Conservation (phyloP, 2,797 vertebrate species). For the Acestrorhynchus altus region DNA sequence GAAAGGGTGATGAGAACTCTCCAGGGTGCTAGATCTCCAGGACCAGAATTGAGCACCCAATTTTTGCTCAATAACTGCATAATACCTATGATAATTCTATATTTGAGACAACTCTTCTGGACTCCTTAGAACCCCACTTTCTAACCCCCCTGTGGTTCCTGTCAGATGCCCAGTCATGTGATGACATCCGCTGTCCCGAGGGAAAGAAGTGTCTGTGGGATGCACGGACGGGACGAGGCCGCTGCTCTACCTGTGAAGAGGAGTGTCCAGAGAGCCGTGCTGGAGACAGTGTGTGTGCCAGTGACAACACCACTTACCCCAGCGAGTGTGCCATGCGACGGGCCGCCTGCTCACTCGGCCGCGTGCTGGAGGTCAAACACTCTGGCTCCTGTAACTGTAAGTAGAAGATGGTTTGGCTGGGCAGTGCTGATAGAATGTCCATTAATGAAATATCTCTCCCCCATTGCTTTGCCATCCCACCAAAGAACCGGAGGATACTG, state of each 20-base stretch:
- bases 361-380: constrained; percentile 88
- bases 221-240: constrained; percentile 82
- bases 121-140: not conserved
- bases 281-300: constrained; percentile 87
- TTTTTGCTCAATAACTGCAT: no score
- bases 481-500: constrained; percentile 45
- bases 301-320: constrained; percentile 86
- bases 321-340: constrained; percentile 88
- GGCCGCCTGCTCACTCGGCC: constrained; percentile 83
- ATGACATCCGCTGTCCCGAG: constrained; percentile 84
- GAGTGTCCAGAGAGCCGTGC: constrained; percentile 82
- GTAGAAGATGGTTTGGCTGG: constrained; percentile 75
- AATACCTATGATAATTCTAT: no score
- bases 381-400: constrained; percentile 92
- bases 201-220: constrained; percentile 90
- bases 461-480: constrained; percentile 11
- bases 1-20: no score
- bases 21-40: no score
- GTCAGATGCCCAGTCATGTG: constrained; percentile 88
- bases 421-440: constrained; percentile 50
- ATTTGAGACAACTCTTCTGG: not conserved
- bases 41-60: no score
- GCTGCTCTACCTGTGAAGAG: constrained; percentile 82
- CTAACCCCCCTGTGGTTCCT: constrained; percentile 35
- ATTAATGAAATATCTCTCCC: not conserved